A percentile compares a stretch with the other conserved stretches of the same genome.
phyloP scores from a whole-genome alignment of 2,888 invertebrate species.

The Leucozona laternaria region DNA sequence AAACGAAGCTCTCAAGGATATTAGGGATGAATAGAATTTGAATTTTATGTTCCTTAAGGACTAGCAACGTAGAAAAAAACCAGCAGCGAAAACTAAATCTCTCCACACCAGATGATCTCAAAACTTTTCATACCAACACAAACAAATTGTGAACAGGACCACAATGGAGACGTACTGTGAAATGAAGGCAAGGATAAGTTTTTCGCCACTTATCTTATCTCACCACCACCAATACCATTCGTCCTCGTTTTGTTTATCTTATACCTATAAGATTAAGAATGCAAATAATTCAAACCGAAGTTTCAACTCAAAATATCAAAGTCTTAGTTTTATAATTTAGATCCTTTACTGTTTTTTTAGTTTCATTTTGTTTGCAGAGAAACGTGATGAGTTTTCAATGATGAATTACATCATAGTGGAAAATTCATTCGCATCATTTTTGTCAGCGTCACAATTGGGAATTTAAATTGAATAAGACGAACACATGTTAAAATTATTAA shows the following conservation, averaged over 20 bases:
- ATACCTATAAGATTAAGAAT: constrained; percentile 49
- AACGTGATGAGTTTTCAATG: constrained; percentile 31
- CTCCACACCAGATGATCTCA: constrained; percentile 16
- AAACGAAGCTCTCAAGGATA: constrained; percentile 69
- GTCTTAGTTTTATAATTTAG: constrained; percentile 37
- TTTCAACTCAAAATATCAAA: constrained; percentile 1
- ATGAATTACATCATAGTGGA: constrained; percentile 12
- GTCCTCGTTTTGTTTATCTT: background rate
- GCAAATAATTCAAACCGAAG: constrained; percentile 61
- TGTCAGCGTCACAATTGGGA: background rate
- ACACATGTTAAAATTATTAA: constrained; percentile 29
- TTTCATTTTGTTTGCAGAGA: background rate
- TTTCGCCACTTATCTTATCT: background rate
- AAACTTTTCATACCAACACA: constrained; percentile 50
- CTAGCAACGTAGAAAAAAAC: background rate
- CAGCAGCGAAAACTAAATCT: background rate
- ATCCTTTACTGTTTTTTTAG: background rate
- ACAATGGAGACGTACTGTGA: background rate
- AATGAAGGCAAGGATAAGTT: constrained; percentile 32
- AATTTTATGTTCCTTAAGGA: constrained; percentile 56
- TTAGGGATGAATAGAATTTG: constrained; percentile 63
- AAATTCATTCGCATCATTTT: constrained; percentile 15
- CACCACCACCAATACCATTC: background rate
- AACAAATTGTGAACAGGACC: constrained; percentile 14
- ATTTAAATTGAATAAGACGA: constrained; percentile 28